Evolutionary conservation across 2,797 vertebrate species (phyloP), one percentile per base, ranked within the genome.

Genomic region (Tenualosa thibaudeaui): DNA sequence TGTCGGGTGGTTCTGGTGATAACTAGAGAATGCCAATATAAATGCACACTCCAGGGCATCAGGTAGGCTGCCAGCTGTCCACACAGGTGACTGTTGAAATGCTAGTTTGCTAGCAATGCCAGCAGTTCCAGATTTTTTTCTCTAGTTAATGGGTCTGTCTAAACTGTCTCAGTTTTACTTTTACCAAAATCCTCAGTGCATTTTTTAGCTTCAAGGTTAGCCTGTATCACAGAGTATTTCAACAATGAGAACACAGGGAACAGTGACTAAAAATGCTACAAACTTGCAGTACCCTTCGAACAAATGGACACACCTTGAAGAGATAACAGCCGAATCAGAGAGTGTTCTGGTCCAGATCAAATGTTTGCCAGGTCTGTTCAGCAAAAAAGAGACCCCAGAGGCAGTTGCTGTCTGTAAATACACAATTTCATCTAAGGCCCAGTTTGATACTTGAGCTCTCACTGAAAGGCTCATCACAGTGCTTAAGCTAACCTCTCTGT

Each of bases 401-500:
- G 2, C 19, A 17, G 71, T 17, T 78, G 37, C 40, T 46, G 37
- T 46, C 15, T 78, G 40, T 19, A 22, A 8, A 40, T 40, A 78
- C 40, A 22, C 15, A 1, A 7, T 22, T 78, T 78, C 40, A 0
- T 46, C 71, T 78, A 19, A 78, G 71, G 71, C 71, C 68, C 15
- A 22, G 15, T 46, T 43, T 43, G 71, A 22, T 46, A 78, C 15
- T 78, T 22, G 17, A 43, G 40, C 37, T 75, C 9, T 13, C 22
- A 43, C 68, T 75, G 15, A 43, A 75, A 43, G 26, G 5, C 71
- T 37, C 37, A 46, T 78, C 71, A 78, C 71, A 78, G 71, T 78
- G 71, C 71, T 78, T 19, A 78, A 78, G 40, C 71, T 5, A 43
- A 78, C 5, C 40, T 46, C 71, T 78, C 71, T 8, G 40, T 78